Conservation (phyloP, 2,797 vertebrate genomes). For the Chaenodraco wilsoni region DNA sequence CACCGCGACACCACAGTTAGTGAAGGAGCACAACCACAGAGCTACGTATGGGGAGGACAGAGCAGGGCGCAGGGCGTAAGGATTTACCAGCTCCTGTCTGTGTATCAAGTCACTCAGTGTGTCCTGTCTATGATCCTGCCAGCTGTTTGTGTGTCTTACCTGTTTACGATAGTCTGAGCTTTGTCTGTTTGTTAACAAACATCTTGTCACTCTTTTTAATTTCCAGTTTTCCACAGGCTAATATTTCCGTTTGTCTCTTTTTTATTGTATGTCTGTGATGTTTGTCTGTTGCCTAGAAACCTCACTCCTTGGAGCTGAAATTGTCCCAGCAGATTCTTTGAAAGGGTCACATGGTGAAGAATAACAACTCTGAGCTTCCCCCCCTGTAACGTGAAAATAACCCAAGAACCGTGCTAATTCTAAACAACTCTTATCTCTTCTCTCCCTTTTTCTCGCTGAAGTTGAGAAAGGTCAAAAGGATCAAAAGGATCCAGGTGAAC, state of each 20-base stretch:
- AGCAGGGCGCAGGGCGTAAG: constrained; percentile 59
- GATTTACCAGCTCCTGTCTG: constrained; percentile 73
- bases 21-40: constrained; percentile 84
- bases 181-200: constrained; percentile 82
- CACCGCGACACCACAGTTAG: constrained; percentile 78
- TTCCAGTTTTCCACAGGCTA: constrained; percentile 84
- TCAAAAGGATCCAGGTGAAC: constrained; percentile 99
- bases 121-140: constrained; percentile 72
- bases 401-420: constrained; percentile 85
- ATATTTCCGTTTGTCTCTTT: constrained; percentile 78
- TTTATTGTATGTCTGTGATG: constrained; percentile 71
- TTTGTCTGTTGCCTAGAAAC: constrained; percentile 74
- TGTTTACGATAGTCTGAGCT: constrained; percentile 78
- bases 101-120: constrained; percentile 81
- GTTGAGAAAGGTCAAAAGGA: constrained; percentile 95
- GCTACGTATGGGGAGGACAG: constrained; percentile 74
- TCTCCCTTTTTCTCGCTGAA: constrained; percentile 82
- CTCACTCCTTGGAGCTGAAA: constrained; percentile 67
- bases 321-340: constrained; percentile 67
- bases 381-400: constrained; percentile 59
- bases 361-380: constrained; percentile 51
- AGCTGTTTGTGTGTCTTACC: constrained; percentile 80
- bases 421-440: constrained; percentile 95
- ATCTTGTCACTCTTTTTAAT: constrained; percentile 76
- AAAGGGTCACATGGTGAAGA: constrained; percentile 69